Evolutionary conservation across 30 jellyfish, hydroid and myxozoan species (phyloP).

Genomic region (Catostylus mosaicus): DNA sequence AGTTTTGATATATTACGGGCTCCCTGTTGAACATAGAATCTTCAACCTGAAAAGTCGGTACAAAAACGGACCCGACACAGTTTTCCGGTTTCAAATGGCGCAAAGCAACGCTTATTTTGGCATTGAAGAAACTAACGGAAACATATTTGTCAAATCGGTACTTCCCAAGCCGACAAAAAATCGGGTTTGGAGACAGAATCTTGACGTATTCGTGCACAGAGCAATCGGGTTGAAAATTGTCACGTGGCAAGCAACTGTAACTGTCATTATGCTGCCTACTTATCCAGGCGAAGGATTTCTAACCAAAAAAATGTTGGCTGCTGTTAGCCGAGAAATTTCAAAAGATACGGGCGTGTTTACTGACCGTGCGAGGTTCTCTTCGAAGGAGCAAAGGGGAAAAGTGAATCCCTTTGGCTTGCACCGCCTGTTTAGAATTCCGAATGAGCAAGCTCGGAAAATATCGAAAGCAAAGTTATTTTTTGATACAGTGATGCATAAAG

Average conservation of each 20-base stretch:
- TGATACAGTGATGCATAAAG: slow-evolving; percentile 73
- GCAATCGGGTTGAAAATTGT: slow-evolving; percentile 25
- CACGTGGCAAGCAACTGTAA: slow-evolving; percentile 48
- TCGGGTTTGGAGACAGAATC: slow-evolving; percentile 48
- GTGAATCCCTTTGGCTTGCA: slow-evolving; percentile 63
- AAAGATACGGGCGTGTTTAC: slow-evolving; percentile 62
- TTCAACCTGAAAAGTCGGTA: slow-evolving; percentile 76
- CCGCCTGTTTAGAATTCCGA: slow-evolving; percentile 73
- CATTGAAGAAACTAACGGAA: slow-evolving; percentile 45
- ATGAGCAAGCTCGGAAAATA: slow-evolving; percentile 55
- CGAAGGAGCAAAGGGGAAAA: slow-evolving; percentile 21
- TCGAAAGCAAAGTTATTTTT: slow-evolving; percentile 86
- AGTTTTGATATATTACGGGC: slow-evolving; percentile 70
- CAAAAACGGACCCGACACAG: slow-evolving; percentile 40
- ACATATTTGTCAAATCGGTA: slow-evolving; percentile 29
- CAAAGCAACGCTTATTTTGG: slow-evolving; percentile 51
- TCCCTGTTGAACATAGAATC: slow-evolving; percentile 38
- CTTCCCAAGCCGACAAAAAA: slow-evolving; percentile 38
- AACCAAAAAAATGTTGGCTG: slow-evolving; percentile 65
- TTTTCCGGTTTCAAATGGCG: slow-evolving; percentile 29
- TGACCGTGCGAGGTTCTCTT: slow-evolving; percentile 67
- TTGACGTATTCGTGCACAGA: slow-evolving; percentile 44
- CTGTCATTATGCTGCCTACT: slow-evolving; percentile 72
- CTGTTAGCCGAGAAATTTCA: slow-evolving; percentile 72
- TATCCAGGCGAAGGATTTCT: slow-evolving; percentile 84